Evolutionary conservation across 2,797 vertebrate genomes (phyloP).

Genomic region (Sebastes cheni): DNA sequence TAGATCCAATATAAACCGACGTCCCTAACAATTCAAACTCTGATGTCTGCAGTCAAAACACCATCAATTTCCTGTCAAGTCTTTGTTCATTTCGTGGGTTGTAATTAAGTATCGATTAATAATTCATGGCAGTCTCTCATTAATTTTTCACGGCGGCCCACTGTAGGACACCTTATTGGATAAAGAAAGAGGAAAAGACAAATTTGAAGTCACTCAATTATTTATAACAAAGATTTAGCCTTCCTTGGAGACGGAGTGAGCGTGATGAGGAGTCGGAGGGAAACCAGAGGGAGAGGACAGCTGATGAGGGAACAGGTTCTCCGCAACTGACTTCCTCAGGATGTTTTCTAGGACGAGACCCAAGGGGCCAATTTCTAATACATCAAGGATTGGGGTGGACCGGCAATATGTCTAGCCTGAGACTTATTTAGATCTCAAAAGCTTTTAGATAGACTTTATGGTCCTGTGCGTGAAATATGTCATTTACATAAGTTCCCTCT

Average conservation of each 20-base stretch:
- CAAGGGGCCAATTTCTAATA: constrained; percentile 66
- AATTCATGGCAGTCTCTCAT: constrained; percentile 74
- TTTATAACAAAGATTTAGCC: constrained; percentile 78
- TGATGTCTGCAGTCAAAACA: constrained; percentile 76
- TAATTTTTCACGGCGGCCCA: constrained; percentile 71
- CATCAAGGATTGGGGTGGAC: constrained; percentile 52
- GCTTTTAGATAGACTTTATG: constrained; percentile 15
- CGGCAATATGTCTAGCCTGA: constrained; percentile 45
- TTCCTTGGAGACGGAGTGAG: constrained; percentile 47
- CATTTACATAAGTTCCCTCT: neutral
- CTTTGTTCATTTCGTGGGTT: constrained; percentile 55
- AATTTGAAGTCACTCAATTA: constrained; percentile 80
- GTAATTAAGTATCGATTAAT: constrained; percentile 83
- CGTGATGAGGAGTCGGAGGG: constrained; percentile 17
- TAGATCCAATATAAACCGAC: constrained; percentile 77
- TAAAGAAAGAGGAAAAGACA: constrained; percentile 76
- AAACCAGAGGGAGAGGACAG: constrained; percentile 44
- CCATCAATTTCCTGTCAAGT: constrained; percentile 77
- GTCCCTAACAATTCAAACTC: constrained; percentile 74
- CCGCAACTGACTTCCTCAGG: constrained; percentile 47
- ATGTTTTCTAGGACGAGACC: constrained; percentile 69
- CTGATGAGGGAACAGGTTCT: constrained; percentile 45
- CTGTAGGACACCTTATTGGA: constrained; percentile 78
- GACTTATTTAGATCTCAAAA: constrained; percentile 57
- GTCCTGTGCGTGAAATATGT: constrained; percentile 13